Conservation (phyloP, 2,113 vertebrate species). For the Sphyrna mokarran region DNA sequence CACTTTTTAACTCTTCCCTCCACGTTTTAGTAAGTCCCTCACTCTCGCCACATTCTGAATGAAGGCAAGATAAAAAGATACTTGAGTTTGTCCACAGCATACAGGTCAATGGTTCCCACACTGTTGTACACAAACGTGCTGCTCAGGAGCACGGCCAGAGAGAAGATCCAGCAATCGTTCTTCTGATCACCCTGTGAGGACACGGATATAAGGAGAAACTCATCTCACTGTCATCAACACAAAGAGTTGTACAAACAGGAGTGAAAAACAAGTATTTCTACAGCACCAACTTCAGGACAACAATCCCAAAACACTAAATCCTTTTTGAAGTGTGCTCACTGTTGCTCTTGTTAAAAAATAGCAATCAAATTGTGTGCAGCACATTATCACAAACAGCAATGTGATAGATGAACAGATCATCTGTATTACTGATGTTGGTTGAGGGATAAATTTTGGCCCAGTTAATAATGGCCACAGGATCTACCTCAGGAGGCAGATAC, state of each 20-base stretch:
- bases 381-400: background rate
- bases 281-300: background rate
- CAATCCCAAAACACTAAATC: too few relatives aligned
- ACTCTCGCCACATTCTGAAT: background rate
- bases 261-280: background rate
- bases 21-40: background rate
- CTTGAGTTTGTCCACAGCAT: constrained; percentile 50
- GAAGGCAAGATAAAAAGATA: constrained; percentile 45
- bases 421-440: background rate
- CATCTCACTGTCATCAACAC: background rate
- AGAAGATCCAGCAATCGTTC: constrained; percentile 53
- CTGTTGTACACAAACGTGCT: constrained; percentile 54
- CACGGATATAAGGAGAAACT: background rate
- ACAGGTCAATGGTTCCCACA: constrained; percentile 48
- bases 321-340: background rate
- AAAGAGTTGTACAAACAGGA: background rate
- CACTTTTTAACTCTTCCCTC: background rate
- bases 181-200: constrained; percentile 44
- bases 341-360: too few relatives aligned
- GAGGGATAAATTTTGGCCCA: background rate
- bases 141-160: constrained; percentile 50
- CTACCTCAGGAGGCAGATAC: background rate
- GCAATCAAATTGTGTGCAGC: background rate
- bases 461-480: background rate
- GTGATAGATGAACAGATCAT: background rate